phyloP scores from a whole-genome alignment of 2,113 vertebrate genomes.

The Murina feae region DNA sequence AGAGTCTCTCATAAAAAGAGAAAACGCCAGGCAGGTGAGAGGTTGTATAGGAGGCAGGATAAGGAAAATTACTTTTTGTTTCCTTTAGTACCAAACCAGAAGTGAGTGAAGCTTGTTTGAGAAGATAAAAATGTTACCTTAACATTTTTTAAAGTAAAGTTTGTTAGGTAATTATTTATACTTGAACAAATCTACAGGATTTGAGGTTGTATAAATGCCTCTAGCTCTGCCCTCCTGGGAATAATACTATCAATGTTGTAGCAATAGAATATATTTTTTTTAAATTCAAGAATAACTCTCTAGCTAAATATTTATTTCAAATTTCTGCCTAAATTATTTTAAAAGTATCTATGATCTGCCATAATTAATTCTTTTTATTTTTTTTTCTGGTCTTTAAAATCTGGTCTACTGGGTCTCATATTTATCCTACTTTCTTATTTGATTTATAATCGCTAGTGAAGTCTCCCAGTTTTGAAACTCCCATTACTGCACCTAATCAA shows the following conservation, averaged over 20 bases:
- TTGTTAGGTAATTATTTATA: neutral
- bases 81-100: neutral
- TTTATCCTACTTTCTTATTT: neutral
- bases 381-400: neutral
- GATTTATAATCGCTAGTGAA: conserved; percentile 14
- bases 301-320: neutral
- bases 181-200: neutral
- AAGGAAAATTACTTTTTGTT: neutral
- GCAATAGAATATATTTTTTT: neutral
- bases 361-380: neutral
- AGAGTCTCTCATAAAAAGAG: neutral
- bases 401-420: neutral
- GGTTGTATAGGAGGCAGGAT: rapidly evolving
- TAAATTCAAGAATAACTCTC: neutral
- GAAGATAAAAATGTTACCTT: neutral
- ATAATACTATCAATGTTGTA: neutral
- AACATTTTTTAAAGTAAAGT: neutral
- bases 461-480: neutral
- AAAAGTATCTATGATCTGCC: neutral
- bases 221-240: neutral
- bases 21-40: neutral
- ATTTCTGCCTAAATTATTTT: conserved; percentile 26
- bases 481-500: neutral
- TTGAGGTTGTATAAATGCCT: neutral
- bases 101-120: neutral